Evolutionary conservation across 2,888 invertebrate species (phyloP).

Genomic region (Andrena bucephala): DNA sequence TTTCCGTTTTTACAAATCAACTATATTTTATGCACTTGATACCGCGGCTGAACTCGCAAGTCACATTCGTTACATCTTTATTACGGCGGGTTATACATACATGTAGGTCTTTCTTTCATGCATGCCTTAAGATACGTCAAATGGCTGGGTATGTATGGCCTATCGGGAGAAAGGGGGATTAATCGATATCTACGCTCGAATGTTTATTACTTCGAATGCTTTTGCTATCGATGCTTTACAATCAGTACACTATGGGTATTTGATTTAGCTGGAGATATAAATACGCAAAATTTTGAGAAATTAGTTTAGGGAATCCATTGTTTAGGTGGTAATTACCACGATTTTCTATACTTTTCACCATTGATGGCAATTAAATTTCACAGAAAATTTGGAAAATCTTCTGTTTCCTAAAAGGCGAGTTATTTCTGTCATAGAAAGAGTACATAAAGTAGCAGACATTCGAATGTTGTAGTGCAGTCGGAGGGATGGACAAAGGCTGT

Average conservation of each 20-base stretch:
- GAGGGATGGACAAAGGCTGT: constrained; percentile 83
- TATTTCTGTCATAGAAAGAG: background rate
- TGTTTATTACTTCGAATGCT: background rate
- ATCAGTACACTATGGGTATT: background rate
- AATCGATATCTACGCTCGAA: background rate
- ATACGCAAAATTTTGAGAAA: background rate
- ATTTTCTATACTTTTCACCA: too few species aligned
- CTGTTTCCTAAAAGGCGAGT: background rate
- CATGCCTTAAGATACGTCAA: background rate
- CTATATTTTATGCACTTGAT: background rate
- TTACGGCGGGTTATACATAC: background rate
- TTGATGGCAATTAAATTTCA: too few species aligned
- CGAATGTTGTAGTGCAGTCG: constrained; percentile 43
- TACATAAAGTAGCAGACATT: background rate
- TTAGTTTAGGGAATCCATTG: background rate
- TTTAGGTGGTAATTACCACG: too few species aligned
- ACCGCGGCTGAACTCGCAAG: constrained; percentile 8
- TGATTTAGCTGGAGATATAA: background rate
- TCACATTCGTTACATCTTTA: constrained; percentile 5
- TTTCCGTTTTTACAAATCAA: background rate
- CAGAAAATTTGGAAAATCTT: background rate
- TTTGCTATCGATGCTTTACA: background rate
- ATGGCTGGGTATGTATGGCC: background rate
- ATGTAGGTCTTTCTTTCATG: background rate
- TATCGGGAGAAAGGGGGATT: background rate